Evolutionary conservation across 1,140 invertebrate species (phyloP), one percentile per base, ranked within the genome.

Genomic region (Diorhabda elongata): DNA sequence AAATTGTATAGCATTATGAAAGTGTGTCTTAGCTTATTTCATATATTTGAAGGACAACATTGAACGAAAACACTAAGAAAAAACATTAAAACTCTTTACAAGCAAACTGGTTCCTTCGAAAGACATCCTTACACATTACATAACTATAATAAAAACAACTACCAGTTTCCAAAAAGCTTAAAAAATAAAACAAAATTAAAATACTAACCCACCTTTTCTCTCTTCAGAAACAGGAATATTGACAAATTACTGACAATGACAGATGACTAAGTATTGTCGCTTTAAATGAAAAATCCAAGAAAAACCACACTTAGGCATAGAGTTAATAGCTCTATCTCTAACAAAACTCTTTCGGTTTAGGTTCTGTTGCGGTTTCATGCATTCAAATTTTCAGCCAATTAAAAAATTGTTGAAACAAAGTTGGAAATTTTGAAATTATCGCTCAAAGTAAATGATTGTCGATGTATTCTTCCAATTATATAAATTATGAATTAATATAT

Each of bases 1-100:
- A 52, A 52, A 52, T 52, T 52, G 47, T n/a, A 52, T n/a, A 52
- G 47, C 47, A 52, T 52, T 52, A 52, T 52, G 47, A 52, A 52
- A 52, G 47, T 52, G n/a, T 52, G 47, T 52, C 47, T 52, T 52
- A 8, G n/a, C 47, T 52, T 52, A 52, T 52, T 52, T 52, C 47
- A 52, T 52, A 6, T 52, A 52, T 8, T n/a, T 52, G 47, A 52
- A n/a, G 47, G n/a, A 52, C 47, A 52, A 52, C 6, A 52, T 52
- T 52, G 2, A 52, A 52, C 4, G 47, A 52, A 52, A 52, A 52
- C 47, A 52, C n/a, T 52, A 52, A 6, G 26, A 26, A 52, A 52
- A 52, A 52, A 52, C 47, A 52, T 6, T n/a, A 52, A 52, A 52
- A 52, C 6, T 52, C 2, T 52, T 52, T 52, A 8, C 6, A 52